Base-by-base conservation (phyloP, 1,140 invertebrate genomes). In the Philaenus spumarius region DNA sequence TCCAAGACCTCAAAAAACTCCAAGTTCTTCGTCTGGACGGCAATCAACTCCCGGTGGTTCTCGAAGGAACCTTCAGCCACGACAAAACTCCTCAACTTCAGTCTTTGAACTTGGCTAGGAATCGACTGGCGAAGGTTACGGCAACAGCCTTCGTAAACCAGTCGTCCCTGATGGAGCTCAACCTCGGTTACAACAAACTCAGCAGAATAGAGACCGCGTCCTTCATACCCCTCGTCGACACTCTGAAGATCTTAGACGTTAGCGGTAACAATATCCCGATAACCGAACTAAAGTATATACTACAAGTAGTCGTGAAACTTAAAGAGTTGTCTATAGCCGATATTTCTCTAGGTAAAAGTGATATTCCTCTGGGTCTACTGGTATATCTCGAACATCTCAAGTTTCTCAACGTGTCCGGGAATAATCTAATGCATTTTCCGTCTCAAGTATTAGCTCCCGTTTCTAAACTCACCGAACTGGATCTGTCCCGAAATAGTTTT, bases 171-270 rank as follows among this genome's bases (percentile, higher is more conserved):
- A 72, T 77, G 42, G 79, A 82, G 62, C 68, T 89, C 57, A 86
- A 90, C 68, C 74, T 90, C 24, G 81, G 84, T 51, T 82, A 84
- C 68, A 90, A 90, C 66, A 85, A 85, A 69, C 75, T 89, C 48
- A 78, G 81, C 60, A 76, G 77, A 15, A 75, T 87, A 39, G 82
- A 85, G 67, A 69, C 78, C 19, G 73, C 77, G 52, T 77, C 79
- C 0, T 78, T 87, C 55, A 70, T 77, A 14, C 81, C 81, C 0
- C 66, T 84, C 4, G 75, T 80, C 3, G 78, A 83, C 50, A 79
- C 80, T 26, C 71, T 89, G 55, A 68, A 75, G 47, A 78, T 72
- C 22, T 75, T 90, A 0, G 78, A 81, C 59, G 76, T 89, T 7
- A 84, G 85, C 55, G 85, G 84, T 2, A 89, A 89, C 67, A 67